Evolutionary conservation across 2,797 vertebrate species (phyloP).

Genomic region (Phoeniculus purpureus): DNA sequence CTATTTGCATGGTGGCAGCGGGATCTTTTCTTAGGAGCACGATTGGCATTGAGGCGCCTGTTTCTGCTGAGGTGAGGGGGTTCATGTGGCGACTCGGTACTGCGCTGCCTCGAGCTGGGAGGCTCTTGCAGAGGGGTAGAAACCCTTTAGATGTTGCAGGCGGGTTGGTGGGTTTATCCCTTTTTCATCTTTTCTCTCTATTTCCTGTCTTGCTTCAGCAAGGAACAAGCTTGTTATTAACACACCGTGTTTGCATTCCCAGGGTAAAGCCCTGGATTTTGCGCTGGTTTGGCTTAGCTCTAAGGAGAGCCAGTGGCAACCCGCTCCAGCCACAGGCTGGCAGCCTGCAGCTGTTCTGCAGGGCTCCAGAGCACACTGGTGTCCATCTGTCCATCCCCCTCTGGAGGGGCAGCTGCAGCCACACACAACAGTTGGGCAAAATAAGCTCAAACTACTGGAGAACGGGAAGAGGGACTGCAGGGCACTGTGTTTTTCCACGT

Average conservation of each 20-base stretch:
- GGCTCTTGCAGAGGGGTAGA: background rate
- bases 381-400: background rate
- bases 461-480: background rate
- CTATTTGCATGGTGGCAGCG: background rate
- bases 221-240: background rate
- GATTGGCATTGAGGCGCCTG: background rate
- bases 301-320: background rate
- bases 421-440: background rate
- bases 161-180: background rate
- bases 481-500: background rate
- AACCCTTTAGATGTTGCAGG: background rate
- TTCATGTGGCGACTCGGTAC: accelerated
- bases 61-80: background rate
- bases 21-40: background rate
- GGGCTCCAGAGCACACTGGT: background rate
- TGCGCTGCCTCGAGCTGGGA: accelerated
- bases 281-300: background rate
- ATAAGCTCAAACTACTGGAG: background rate
- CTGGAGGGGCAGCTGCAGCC: background rate
- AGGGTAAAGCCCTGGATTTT: slow-evolving; percentile 1
- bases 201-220: background rate
- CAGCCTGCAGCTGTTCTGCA: background rate
- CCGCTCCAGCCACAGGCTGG: background rate
- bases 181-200: background rate
- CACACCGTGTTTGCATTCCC: background rate